Conservation (phyloP, 1,140 invertebrate species). For the Ceratina calcarata region DNA sequence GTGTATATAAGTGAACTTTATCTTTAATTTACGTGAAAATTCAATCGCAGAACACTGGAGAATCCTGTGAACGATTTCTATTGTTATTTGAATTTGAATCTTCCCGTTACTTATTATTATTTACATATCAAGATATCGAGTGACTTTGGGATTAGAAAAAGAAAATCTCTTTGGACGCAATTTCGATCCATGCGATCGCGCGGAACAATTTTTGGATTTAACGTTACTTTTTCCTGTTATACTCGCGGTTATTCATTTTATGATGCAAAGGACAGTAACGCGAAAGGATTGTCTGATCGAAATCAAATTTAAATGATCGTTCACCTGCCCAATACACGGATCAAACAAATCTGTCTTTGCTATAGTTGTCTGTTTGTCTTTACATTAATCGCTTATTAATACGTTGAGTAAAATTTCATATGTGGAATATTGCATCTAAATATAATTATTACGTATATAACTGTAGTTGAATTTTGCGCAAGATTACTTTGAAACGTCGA, state of each 20-base stretch:
- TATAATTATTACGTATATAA: slow-evolving; percentile 25
- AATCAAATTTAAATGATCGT: slow-evolving; percentile 44
- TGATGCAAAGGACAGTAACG: slow-evolving; percentile 40
- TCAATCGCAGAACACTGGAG: slow-evolving; percentile 37
- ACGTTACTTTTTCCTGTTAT: neutral
- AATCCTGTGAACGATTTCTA: slow-evolving; percentile 33
- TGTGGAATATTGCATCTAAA: slow-evolving; percentile 27
- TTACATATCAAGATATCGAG: slow-evolving; percentile 54
- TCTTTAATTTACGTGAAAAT: slow-evolving; percentile 31
- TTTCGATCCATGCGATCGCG: slow-evolving; percentile 39
- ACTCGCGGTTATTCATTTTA: slow-evolving; percentile 33
- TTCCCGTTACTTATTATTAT: slow-evolving; percentile 43
- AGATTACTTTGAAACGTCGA: slow-evolving; percentile 13
- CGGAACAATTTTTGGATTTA: slow-evolving; percentile 5
- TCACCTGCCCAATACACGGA: neutral
- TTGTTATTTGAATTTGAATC: slow-evolving; percentile 40
- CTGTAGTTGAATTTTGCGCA: slow-evolving; percentile 20
- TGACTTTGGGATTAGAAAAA: slow-evolving; percentile 32
- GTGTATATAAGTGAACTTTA: slow-evolving; percentile 2
- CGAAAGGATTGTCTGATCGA: slow-evolving; percentile 48
- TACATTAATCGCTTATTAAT: slow-evolving; percentile 14
- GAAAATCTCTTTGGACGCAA: slow-evolving; percentile 51
- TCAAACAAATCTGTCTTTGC: slow-evolving; percentile 3
- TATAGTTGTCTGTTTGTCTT: neutral
- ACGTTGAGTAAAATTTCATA: slow-evolving; percentile 15